Evolutionary conservation across 1,140 invertebrate genomes (phyloP).

Genomic region (Lasioglossum baleicum): DNA sequence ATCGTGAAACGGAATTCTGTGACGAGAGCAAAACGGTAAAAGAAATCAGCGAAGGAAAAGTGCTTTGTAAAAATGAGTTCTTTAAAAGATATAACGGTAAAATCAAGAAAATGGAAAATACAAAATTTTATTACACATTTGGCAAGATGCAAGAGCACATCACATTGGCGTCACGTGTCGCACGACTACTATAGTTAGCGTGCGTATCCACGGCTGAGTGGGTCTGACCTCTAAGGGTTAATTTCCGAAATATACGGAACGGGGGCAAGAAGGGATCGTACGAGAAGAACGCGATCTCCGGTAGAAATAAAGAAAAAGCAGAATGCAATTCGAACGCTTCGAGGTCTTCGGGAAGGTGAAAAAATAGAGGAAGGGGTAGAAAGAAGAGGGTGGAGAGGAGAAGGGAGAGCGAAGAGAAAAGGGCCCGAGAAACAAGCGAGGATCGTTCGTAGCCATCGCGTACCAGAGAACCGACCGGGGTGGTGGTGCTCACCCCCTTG

Average conservation of each 20-base stretch:
- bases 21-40: too few relatives aligned
- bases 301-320: neutral
- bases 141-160: too few relatives aligned
- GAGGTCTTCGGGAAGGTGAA: constrained; percentile 13
- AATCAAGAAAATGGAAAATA: too few relatives aligned
- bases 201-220: too few relatives aligned
- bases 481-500: constrained; percentile 76
- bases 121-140: too few relatives aligned
- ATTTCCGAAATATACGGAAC: neutral
- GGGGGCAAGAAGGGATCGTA: neutral
- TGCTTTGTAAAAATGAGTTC: too few relatives aligned
- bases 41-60: too few relatives aligned
- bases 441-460: constrained; percentile 56
- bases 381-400: too few relatives aligned
- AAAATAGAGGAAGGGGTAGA: neutral
- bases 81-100: too few relatives aligned
- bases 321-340: constrained; percentile 19
- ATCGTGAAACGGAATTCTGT: too few relatives aligned
- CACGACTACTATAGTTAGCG: too few relatives aligned
- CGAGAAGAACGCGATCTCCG: neutral
- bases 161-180: too few relatives aligned
- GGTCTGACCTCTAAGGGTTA: neutral
- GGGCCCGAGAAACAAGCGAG: constrained; percentile 12
- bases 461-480: constrained; percentile 57
- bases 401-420: neutral